Base-by-base conservation (phyloP, 2,888 invertebrate species). In the Aphodius sticticus region DNA sequence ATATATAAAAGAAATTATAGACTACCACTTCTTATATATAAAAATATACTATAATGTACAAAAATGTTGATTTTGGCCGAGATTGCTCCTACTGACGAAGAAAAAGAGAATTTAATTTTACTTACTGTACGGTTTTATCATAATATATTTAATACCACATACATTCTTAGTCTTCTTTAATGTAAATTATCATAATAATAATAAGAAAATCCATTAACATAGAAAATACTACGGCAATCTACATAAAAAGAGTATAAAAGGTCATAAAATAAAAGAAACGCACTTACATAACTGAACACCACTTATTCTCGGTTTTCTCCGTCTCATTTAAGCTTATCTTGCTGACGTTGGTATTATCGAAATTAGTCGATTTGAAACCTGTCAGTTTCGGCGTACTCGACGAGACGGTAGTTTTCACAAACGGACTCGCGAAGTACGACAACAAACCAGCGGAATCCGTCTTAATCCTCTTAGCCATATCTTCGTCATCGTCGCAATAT, bases 331-430 rank as follows among this genome's bases (percentile, higher is more conserved):
- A 69, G 16, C 76, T 77, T 75, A 83, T 82, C 76, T 84, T 82
- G 75, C 81, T 82, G 6, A 83, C 82, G 71, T 84, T 82, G 69
- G 84, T 82, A 74, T 84, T 83, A 70, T 85, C 85, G 72, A 84
- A 79, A 82, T 81, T 77, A 36, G 82, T 84, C 6, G 86, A 86
- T 79, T 86, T 88, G 76, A 87, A 88, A 6, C 85, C 85, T 0
- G 87, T 86, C 53, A 88, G 79, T 83, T 87, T 88, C 6, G 88
- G 88, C 0, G 87, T 88, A 81, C 87, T 87, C 0, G 86, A 85
- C 6, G 83, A 80, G 6, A 82, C 71, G 53, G 83, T 81, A 6
- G 85, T 84, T 9, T 83, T 80, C 5, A 81, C 81, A 69, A 87
- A 86, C 71, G 83, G 83, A 70, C 83, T 85, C 76, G 83, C 86